Evolutionary conservation across 2,797 vertebrate genomes (phyloP), one percentile per base, ranked within the genome.

Genomic region (Artibeus jamaicensis): DNA sequence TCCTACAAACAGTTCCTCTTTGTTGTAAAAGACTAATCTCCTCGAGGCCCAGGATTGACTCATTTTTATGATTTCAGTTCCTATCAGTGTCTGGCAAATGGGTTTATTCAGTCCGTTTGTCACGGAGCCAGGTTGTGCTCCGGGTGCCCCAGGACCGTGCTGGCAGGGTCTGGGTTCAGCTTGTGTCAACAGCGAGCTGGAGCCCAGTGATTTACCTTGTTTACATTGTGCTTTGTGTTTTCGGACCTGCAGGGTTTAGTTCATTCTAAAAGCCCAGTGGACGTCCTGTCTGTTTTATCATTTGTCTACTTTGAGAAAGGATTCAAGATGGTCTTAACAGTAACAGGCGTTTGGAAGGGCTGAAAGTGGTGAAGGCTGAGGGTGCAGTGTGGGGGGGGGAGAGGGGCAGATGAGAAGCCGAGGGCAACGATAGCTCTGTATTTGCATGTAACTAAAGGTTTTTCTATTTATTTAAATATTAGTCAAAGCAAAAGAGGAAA

Each of bases 401-500:
- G n/a, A n/a, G n/a, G n/a, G 55, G 81, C n/a, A 7, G 18, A 12
- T 18, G 48, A 88, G 78, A 73, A 59, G 14, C n/a, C 85, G 5
- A 34, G 62, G 14, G 44, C 46, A 88, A 39, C 53, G 29, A 12
- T 42, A 42, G 48, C 26, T 86, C 10, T 76, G 53, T 32, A 34
- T 74, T 73, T 42, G 10, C 21, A 9, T 29, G 48, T 32, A 86
- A 53, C 34, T 83, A 6, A 78, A 73, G 59, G 5, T 77, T 84
- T 71, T 32, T 10, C 7, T 68, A 42, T 16, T 65, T 78, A 26
- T 88, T 50, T 65, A 34, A 55, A 26, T 71, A 48, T 93, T 93
- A 85, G 81, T 62, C 44, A 90, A 32, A 96, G 42, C 42, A 50
- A 67, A 94, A 96, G 86, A 91, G 79, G 91, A 96, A 93, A 42